Conservation (phyloP, 2,888 invertebrate species). For the Eilema depressum region DNA sequence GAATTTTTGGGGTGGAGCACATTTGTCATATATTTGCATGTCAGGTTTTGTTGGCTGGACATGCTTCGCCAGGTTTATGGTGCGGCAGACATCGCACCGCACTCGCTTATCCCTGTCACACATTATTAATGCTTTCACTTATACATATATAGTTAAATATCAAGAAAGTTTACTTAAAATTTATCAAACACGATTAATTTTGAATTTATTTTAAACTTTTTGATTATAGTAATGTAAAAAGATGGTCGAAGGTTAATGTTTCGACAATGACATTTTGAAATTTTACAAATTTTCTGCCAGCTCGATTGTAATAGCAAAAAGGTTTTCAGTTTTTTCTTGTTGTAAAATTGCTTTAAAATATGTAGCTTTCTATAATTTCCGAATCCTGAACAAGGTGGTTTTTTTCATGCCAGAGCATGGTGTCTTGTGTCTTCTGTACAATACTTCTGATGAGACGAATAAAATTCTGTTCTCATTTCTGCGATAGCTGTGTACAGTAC, state of each 20-base stretch:
- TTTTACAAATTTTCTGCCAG: conserved; percentile 9
- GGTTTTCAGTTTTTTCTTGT: conserved; percentile 8
- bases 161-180: conserved; percentile 1
- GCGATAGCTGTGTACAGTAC: no score
- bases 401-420: no score
- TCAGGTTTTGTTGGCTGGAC: conserved; percentile 70
- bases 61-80: conserved; percentile 78
- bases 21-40: conserved; percentile 79
- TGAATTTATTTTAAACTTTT: conserved; percentile 22
- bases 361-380: no score
- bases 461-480: no score
- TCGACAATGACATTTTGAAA: conserved; percentile 10
- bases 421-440: no score
- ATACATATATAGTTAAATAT: background rate
- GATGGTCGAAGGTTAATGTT: conserved; percentile 27
- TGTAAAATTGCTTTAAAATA: no score
- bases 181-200: conserved; percentile 13
- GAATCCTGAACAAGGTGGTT: no score
- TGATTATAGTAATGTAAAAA: conserved; percentile 22
- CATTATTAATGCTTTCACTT: conserved; percentile 12
- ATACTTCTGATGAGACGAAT: no score
- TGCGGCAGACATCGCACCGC: conserved; percentile 75
- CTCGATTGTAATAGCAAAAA: background rate
- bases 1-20: conserved; percentile 62
- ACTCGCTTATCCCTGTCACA: conserved; percentile 17